Evolutionary conservation across 2,113 vertebrate genomes (phyloP), one percentile per base, ranked within the genome.

Genomic region (Sinocyclocheilus anophthalmus): DNA sequence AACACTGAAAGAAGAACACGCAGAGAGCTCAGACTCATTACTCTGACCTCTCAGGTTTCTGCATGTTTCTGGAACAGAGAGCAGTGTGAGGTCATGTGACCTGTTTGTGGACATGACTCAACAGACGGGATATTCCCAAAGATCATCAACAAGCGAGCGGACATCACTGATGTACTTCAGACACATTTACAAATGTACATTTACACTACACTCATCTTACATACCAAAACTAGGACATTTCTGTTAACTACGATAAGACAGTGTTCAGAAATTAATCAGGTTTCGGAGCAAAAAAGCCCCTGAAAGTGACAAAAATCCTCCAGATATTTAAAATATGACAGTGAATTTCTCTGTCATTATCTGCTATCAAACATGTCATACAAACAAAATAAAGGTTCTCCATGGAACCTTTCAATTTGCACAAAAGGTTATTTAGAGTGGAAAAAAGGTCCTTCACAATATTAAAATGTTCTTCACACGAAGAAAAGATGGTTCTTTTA

Each of bases 11-110:
- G 76, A 14, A 55, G 12, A 24, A 75, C 72, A 22, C n/a, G 0
- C 59, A 75, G 50, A 78, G 42, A 24, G 65, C 24, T 55, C 75
- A 83, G 72, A 88, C 88, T 81, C 72, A 39, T 81, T 42, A 30
- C 30, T 57, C 85, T 39, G 24, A 7, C 69, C 33, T 75, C 72
- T 24, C 55, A 26, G 59, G 75, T 77, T 77, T 77, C 75, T 77
- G 48, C 59, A 4, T 53, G 48, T 55, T 72, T 10, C 26, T 12
- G 20, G 45, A 83, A 72, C 65, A 30, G 12, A 14, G 3, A 6
- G 50, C n/a, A 42, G 48, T 3, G 20, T 8, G 30, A 39, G 69
- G 67, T 72, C 20, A 55, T 57, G 81, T 83, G 55, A 83, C 37
- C 11, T 3, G 48, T 73, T 30, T 73, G 67, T 83, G 30, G 39